Evolutionary conservation across 2,797 vertebrate species (phyloP), one percentile per base, ranked within the genome.

Genomic region (Pangasius mekongensis): DNA sequence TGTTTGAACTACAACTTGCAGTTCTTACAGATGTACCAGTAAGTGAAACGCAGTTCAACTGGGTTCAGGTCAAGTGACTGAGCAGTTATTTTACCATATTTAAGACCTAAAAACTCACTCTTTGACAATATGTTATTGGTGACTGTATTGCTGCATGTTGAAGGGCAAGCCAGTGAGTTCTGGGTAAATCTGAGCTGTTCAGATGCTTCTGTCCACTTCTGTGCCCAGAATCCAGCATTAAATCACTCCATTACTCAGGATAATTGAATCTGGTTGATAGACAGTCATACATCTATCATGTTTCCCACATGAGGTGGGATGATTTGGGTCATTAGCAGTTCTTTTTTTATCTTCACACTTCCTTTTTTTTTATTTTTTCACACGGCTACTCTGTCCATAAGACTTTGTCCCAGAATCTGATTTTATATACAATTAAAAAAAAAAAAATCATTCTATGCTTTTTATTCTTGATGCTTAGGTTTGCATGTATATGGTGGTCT

Each of bases 321-420:
- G 76, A 78, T 78, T 78, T 78, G 76, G 49, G 49, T 54, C 74
- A 77, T 77, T 77, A n/a, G 24, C 3, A 4, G 49, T 54, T 78
- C 76, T n/a, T 54, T 78, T 69, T 78, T 78, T 30, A 78, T 78
- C n/a, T 54, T 8, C 49, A 52, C 27, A 77, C 5, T 74, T 74
- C 11, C 27, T 27, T 36, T 69, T 76, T 27, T 13, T 43, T 67
- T 64, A 6, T 49, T 47, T 47, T 47, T 47, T 74, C 27, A 47
- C 39, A 76, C 24, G n/a, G 43, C 43, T 76, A 24, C 5, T 49
- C 73, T 49, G 43, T 30, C 24, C 14, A 77, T n/a, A 77, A 77
- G 14, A 77, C 2, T 30, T 67, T 47, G 22, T 74, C 36, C 24
- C 73, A n/a, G 73, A 76, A 47, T 27, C 9, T 5, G 1, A 49